Base-by-base conservation (phyloP, 2,888 invertebrate species). In the Torymus tubicola region DNA sequence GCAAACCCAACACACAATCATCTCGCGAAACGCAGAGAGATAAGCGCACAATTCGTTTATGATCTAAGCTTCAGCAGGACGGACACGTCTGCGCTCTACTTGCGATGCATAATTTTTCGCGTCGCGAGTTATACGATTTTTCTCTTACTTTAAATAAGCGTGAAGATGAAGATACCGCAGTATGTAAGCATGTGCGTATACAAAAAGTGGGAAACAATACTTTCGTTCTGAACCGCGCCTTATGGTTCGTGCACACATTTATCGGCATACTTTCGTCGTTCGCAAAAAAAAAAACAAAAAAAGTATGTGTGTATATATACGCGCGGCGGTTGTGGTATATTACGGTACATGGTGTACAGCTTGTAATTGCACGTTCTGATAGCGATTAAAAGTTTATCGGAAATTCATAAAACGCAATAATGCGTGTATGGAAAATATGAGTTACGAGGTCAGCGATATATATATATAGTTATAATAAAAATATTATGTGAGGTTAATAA, bases 111-210 rank as follows among this genome's bases (percentile, higher is more conserved):
- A 72, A 72, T 67, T 70, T 55, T 68, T 68, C 57, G 21, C 55
- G 18, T 69, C 10, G 42, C 42, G 42, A 42, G 42, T 42, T 42
- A 42, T 65, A 50, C 21, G 57, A 50, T 76, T 79, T 76, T 80
- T 80, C 71, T 76, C 11, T 61, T 55, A 42, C 10, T 31, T 76
- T 67, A 70, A 80, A 80, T 67, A 67, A 79, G 69, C 69, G 61
- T 71, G 53, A 71, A 80, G 74, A 75, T 58, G 65, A 52, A 69
- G 63, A 79, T 74, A 79, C 12, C 2, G 12, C 14, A 3, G n/a
- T 18, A 0, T 58, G 12, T 24, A 24, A 50, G 1, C 10, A n/a
- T 16, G 31, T 50, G n/a, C 3, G 52, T 4, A 5, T 1, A 18
- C 1, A 24, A 60, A 53, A 69, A 69, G 58, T 42, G 65, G 65